Percentiles rank a stretch among this genome's conserved stretches.
These are phyloP conservation scores for Epicampocera succincta DNA, from an alignment of 2,888 invertebrate genomes.

Conservation along the genomic window DNA sequence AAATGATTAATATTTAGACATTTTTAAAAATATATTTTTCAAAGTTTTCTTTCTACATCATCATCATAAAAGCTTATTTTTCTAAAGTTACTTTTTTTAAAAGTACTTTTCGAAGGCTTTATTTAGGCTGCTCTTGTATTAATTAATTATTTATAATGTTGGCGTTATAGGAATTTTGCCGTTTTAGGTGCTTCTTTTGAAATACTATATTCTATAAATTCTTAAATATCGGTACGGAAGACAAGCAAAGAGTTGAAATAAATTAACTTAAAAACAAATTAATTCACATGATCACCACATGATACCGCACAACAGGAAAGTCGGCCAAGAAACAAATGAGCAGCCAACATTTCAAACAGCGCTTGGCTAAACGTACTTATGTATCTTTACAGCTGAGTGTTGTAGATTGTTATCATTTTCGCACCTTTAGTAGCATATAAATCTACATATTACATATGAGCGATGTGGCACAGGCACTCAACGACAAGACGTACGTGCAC, in stretches of 20 bases:
- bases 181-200: too few species aligned
- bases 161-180: too few species aligned
- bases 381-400: conserved; percentile 67
- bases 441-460: conserved; percentile 70
- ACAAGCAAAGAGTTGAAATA: conserved; percentile 54
- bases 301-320: conserved; percentile 50
- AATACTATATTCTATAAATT: too few species aligned
- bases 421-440: conserved; percentile 71
- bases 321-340: conserved; percentile 37
- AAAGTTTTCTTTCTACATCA: too few species aligned
- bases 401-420: conserved; percentile 71
- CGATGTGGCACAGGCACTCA: conserved; percentile 62
- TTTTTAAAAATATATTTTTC: too few species aligned
- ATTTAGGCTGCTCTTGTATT: too few species aligned
- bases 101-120: too few species aligned
- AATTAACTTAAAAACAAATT: conserved; percentile 69
- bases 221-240: neutral
- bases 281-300: conserved; percentile 66
- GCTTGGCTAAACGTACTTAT: conserved; percentile 48
- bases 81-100: too few species aligned
- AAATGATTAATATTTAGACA: too few species aligned
- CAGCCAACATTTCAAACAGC: conserved; percentile 42
- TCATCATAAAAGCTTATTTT: too few species aligned
- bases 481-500: conserved; percentile 11
- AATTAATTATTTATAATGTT: too few species aligned